These are phyloP conservation scores for Hedya salicella DNA, from an alignment of 2,888 invertebrate species.

Conservation along the genomic window DNA sequence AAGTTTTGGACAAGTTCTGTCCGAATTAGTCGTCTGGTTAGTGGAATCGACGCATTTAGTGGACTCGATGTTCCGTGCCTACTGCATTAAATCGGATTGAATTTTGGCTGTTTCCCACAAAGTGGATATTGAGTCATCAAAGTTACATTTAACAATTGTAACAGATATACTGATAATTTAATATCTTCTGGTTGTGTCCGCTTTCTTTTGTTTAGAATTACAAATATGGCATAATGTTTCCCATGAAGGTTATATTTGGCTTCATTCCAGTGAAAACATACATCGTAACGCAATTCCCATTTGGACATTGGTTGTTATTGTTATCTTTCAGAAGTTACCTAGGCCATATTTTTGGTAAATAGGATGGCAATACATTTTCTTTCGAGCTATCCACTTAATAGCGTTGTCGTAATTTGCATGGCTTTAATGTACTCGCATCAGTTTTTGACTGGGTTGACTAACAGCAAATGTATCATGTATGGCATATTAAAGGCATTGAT, in stretches of 20 bases:
- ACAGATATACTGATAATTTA: background rate
- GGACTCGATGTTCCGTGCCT: constrained; percentile 36
- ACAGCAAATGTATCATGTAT: constrained; percentile 31
- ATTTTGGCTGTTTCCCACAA: constrained; percentile 29
- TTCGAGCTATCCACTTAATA: background rate
- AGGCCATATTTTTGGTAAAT: background rate
- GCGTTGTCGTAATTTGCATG: background rate
- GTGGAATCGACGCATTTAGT: constrained; percentile 32
- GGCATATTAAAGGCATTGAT: constrained; percentile 60
- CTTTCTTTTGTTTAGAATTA: constrained; percentile 10
- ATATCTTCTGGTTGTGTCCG: background rate
- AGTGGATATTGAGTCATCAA: constrained; percentile 4
- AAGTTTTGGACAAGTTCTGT: constrained; percentile 27
- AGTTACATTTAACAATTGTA: constrained; percentile 4
- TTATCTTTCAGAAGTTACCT: constrained; percentile 12
- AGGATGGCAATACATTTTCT: background rate
- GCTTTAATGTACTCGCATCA: background rate
- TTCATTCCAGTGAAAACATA: constrained; percentile 15
- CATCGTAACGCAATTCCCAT: constrained; percentile 24
- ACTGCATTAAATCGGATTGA: constrained; percentile 35
- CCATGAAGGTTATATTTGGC: constrained; percentile 18
- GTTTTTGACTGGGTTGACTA: constrained; percentile 14
- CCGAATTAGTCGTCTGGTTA: constrained; percentile 27
- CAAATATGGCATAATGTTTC: constrained; percentile 8
- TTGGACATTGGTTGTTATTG: constrained; percentile 18